Conservation (phyloP, 2,797 vertebrate species). For the Syngnathus rostellatus region DNA sequence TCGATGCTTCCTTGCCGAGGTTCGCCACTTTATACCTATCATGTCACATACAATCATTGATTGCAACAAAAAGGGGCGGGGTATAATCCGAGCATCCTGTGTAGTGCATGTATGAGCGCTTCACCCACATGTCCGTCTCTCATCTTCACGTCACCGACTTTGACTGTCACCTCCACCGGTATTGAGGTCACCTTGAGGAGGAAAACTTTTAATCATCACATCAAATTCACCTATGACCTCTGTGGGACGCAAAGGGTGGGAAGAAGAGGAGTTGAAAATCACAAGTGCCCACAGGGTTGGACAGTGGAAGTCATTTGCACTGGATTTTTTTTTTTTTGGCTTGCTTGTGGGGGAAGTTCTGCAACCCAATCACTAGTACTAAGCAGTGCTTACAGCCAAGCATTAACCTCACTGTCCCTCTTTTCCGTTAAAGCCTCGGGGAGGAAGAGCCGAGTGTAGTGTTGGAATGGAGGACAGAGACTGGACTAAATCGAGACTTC, state of each 20-base stretch:
- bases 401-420: constrained; percentile 67
- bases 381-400: constrained; percentile 68
- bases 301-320: constrained; percentile 65
- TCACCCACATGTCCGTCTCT: constrained; percentile 32
- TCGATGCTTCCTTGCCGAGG: constrained; percentile 35
- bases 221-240: constrained; percentile 55
- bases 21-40: constrained; percentile 42
- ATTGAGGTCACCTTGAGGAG: constrained; percentile 66
- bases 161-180: constrained; percentile 55
- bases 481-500: constrained; percentile 62
- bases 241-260: constrained; percentile 39
- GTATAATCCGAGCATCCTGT: constrained; percentile 10
- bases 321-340: constrained; percentile 56
- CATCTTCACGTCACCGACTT: constrained; percentile 39
- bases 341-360: constrained; percentile 50
- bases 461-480: constrained; percentile 27
- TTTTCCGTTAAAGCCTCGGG: constrained; percentile 55
- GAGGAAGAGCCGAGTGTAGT: constrained; percentile 42
- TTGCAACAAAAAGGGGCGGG: constrained; percentile 27
- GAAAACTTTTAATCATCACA: constrained; percentile 71
- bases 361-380: constrained; percentile 65
- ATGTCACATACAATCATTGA: constrained; percentile 48
- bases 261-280: constrained; percentile 43
- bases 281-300: constrained; percentile 44
- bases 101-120: constrained; percentile 12